These are phyloP conservation scores for Bugulina stolonifera DNA, from an alignment of 2,888 invertebrate species.

Conservation along the genomic window DNA sequence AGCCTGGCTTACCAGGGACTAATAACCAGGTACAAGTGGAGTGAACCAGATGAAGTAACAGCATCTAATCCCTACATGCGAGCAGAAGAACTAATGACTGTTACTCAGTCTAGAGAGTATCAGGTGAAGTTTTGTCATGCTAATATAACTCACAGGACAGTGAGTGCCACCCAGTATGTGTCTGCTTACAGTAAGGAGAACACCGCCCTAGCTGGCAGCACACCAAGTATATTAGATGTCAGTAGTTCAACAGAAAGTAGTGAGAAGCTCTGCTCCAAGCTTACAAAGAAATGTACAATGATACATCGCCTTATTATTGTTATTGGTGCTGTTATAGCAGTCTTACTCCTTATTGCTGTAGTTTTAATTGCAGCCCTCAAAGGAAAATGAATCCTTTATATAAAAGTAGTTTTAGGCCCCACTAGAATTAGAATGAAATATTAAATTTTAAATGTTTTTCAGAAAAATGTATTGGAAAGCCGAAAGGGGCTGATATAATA, in stretches of 20 bases:
- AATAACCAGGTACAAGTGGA: conserved; percentile 5
- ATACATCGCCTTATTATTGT: background rate
- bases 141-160: conserved; percentile 3
- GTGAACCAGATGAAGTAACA: conserved; percentile 3
- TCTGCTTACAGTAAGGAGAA: background rate
- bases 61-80: background rate
- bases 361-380: background rate
- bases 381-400: background rate
- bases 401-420: too few relatives aligned
- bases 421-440: too few relatives aligned
- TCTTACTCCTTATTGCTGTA: conserved; percentile 16
- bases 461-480: too few relatives aligned
- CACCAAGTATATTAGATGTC: background rate
- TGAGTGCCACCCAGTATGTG: background rate
- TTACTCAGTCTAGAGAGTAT: conserved; percentile 19
- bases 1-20: conserved; percentile 6
- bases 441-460: too few relatives aligned
- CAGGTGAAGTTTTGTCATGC: conserved; percentile 25
- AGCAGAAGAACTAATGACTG: conserved; percentile 11
- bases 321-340: background rate
- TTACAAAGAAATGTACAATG: background rate
- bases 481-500: too few relatives aligned
- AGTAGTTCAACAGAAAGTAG: background rate
- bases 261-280: background rate
- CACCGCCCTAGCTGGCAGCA: background rate